Base-by-base conservation (phyloP, 1,140 invertebrate species). In the Prorops nasuta region DNA sequence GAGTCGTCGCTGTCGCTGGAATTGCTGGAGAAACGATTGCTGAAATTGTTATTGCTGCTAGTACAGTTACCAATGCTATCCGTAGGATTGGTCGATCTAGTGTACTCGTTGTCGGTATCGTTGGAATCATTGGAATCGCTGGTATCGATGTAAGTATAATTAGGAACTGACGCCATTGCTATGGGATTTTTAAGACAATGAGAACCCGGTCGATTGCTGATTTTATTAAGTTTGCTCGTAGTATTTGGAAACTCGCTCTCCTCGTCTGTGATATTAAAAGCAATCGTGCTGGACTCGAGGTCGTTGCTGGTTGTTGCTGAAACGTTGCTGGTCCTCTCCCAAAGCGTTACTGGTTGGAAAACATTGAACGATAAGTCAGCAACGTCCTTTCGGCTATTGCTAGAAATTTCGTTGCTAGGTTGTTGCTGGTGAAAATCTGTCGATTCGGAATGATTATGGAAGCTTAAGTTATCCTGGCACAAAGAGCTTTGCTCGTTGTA, bases 1-100 rank as follows among this genome's bases (percentile, higher is more conserved):
- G 69, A 74, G 20, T 68, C 62, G 4, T 54, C 60, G 16, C 60
- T 64, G 1, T 58, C 60, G 1, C 64, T 63, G 2, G 60, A 56
- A 4, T 47, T 43, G 12, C 55, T 52, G 4, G 51, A 31, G 19
- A 10, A 16, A 10, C 4, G 4, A 10, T 28, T 28, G 24, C 24
- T 28, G 4, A 32, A 32, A n/a, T 42, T 47, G 12, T 41, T 44
- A 10, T 21, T 4, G 10, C 10, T 35, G 8, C 17, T 37, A n/a
- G 34, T n/a, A 53, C 12, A 52, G 44, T 8, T 51, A 44, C 21
- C 44, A 54, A 21, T 41, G 16, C 7, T 15, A 28, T 28, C 24
- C 24, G 12, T 7, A 28, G 6, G 24, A 28, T 7, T 7, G 12
- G 6, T 12, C 24, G 12, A 7, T 28, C 12, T 28, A 28, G 6